Evolutionary conservation across 2,888 invertebrate genomes (phyloP).

Genomic region (Eumacrocentrus americanus): DNA sequence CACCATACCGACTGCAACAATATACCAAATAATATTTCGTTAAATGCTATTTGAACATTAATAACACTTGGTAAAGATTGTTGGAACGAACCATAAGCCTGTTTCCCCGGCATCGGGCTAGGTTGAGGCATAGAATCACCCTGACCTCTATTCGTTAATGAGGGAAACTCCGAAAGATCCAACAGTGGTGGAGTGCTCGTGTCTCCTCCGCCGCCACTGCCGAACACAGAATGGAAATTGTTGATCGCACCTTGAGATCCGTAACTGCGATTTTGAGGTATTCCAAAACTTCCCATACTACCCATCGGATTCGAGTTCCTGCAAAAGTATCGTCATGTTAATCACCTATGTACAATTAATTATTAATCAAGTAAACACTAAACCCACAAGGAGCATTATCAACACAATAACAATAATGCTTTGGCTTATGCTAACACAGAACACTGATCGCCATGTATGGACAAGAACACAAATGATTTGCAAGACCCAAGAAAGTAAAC

Average conservation of each 20-base stretch:
- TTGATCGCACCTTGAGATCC: conserved; percentile 63
- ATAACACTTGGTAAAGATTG: conserved; percentile 36
- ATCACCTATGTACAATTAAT: too few species aligned
- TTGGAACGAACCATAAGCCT: conserved; percentile 80
- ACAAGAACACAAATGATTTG: background rate
- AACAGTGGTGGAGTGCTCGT: conserved; percentile 84
- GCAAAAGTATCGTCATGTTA: too few species aligned
- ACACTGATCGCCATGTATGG: background rate
- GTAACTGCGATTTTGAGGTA: conserved; percentile 65
- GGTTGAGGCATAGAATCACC: conserved; percentile 79
- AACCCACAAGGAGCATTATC: too few species aligned
- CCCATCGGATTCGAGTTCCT: conserved; percentile 68
- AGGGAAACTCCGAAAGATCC: conserved; percentile 92
- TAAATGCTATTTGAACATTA: conserved; percentile 22
- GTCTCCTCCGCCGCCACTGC: conserved; percentile 69
- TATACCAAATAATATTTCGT: conserved; percentile 25
- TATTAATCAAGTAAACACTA: too few species aligned
- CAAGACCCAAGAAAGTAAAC: background rate
- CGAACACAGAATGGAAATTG: conserved; percentile 83
- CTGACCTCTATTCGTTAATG: conserved; percentile 85
- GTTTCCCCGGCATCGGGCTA: conserved; percentile 87
- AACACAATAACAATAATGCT: too few species aligned
- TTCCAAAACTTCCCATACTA: conserved; percentile 71
- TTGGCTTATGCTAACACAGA: too few species aligned
- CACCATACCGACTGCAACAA: conserved; percentile 83